These are phyloP conservation scores for Carcharodon carcharias DNA, from an alignment of 2,797 vertebrate species.

Conservation along the genomic window DNA sequence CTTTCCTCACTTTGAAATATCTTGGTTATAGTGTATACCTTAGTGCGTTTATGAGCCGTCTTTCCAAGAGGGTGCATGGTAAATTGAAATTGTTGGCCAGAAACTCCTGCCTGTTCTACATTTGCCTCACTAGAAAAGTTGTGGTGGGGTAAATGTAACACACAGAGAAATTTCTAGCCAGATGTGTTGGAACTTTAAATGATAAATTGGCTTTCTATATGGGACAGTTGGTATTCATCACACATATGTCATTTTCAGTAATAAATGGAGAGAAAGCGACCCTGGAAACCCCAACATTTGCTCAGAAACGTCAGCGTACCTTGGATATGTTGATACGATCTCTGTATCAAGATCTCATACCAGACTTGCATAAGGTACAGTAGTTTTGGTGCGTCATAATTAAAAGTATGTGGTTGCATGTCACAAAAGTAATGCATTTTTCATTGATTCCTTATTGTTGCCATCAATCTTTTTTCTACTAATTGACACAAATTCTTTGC, in stretches of 20 bases:
- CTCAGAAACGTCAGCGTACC: slow-evolving; percentile 95
- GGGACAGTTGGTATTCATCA: neutral
- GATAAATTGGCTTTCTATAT: neutral
- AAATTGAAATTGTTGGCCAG: neutral
- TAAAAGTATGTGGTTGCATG: neutral
- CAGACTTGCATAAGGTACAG: slow-evolving; percentile 87
- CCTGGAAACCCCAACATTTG: slow-evolving; percentile 93
- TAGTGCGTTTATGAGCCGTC: neutral
- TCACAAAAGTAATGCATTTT: neutral
- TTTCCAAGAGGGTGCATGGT: neutral
- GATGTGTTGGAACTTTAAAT: neutral
- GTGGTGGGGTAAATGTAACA: neutral
- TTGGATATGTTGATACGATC: slow-evolving; percentile 97
- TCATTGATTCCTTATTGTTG: neutral
- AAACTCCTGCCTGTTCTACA: neutral
- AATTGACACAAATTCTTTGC: neutral
- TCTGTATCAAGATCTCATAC: slow-evolving; percentile 90
- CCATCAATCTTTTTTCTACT: neutral
- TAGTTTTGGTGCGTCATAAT: neutral
- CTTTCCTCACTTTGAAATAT: neutral
- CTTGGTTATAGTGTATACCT: neutral
- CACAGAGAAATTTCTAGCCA: neutral
- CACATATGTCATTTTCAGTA: slow-evolving; percentile 59
- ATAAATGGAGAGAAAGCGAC: slow-evolving; percentile 99
- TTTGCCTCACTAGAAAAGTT: neutral